Evolutionary conservation across 1,140 invertebrate species (phyloP), one percentile per base, ranked within the genome.

Genomic region (Hycleus phaleratus): DNA sequence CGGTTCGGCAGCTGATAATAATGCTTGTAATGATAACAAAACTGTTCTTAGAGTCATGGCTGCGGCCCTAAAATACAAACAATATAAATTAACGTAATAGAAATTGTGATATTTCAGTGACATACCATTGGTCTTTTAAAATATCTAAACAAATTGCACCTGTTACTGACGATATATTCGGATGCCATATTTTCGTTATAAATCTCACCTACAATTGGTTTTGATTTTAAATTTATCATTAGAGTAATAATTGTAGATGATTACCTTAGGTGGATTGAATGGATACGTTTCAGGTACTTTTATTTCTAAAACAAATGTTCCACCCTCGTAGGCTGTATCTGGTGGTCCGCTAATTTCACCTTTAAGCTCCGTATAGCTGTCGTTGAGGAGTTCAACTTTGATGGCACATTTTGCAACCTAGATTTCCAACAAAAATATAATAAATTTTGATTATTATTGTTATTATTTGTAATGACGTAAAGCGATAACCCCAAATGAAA

Each of bases 141-240:
- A 99, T 99, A 76, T 99, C 97, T 73, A 99, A 80, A 78, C 97
- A 99, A 71, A 99, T 98, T 40, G 94, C 95, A 54, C 97, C 97
- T 26, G 97, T 99, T 4, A 97, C 95, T 18, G 95, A 98, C 51
- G 94, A 98, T 67, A 99, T 97, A 79, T 99, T 99, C 47, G 97
- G 97, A 80, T 99, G 97, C 97, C 97, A 99, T 73, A 99, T 97
- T 80, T 92, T 95, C 57, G 97, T 99, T 61, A 94, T 83, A 81
- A 99, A 99, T 39, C 86, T 81, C 57, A 92, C 88, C 87, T 91
- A 66, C 18, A 77, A 76, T 4, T 7, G 1, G 4, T 32, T 32
- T 32, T 18, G 18, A 18, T 18, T 18, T 18, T 49, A 50, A 51
- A 9, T 43, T 38, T 40, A 40, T 25, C 26, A 48, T 3, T 4